Base-by-base conservation (phyloP, 2,113 vertebrate genomes). In the Prinia subflava region DNA sequence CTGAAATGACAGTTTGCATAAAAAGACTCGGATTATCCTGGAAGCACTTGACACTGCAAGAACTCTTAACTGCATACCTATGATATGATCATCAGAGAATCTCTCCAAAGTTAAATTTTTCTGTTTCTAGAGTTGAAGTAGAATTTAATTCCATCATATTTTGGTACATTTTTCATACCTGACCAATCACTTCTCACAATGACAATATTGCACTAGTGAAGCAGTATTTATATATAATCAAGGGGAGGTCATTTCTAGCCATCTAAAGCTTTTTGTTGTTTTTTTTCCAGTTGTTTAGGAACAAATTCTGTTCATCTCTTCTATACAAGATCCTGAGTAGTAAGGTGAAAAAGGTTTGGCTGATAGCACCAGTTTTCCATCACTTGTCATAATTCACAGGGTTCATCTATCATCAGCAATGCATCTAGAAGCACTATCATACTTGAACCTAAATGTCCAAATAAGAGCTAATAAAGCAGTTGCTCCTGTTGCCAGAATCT, bases 311-410 rank as follows among this genome's bases (percentile, higher is more conserved):
- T 77, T 83, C 39, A 70, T 63, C 59, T 77, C 62, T 77, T 52
- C 79, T 67, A 10, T 31, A 92, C 15, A 76, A 79, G 90, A 76
- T 92, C 89, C 95, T 95, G 95, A 95, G 92, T 47, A 83, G 33
- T 39, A 75, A 75, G 15, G 52, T 95, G 69, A 89, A 83, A 39
- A n/a, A 68, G 12, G 47, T 90, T 70, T 93, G 90, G 92, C 92
- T 94, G 76, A 91, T 83, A 96, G 95, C 93, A 96, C 95, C 94
- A 19, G 42, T 83, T 77, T 83, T 74, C 50, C 49, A 67, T 60
- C 50, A 17, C 27, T 63, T 73, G 20, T 39, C 85, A 69, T 73
- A 76, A 94, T 92, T 87, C 81, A 42, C 30, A 79, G 42, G 47
- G 63, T 67, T 55, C 28, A n/a, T 63, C 75, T 83, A 62, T 42